Evolutionary conservation across 1,140 invertebrate species (phyloP), one percentile per base, ranked within the genome.

Genomic region (Drosophila punjabiensis): DNA sequence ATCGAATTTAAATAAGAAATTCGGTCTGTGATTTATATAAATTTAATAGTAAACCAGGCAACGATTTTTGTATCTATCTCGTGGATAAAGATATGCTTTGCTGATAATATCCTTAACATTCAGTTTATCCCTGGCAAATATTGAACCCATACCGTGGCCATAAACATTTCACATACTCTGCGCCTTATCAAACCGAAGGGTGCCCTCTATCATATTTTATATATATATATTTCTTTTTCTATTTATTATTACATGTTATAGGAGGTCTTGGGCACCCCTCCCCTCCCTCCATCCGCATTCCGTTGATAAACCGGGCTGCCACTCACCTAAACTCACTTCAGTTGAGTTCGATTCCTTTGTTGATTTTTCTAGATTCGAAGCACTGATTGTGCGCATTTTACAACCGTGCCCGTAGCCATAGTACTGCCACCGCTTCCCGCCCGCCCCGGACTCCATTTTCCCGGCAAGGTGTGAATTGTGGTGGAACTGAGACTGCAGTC

Each of bases 281-380:
- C 39, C 70, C 77, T 30, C 39, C 70, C 77, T 30, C 43, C 16
- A 1, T 16, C 30, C 53, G 14, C 75, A 47, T 68, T 61, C 68
- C n/a, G 50, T 39, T 74, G 77, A 79, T 79, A 79, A 79, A 79
- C 55, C 45, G 58, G 41, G 32, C 74, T 79, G 77, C 66, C 77
- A 79, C 76, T 79, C 76, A 79, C 76, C 60, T 48, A 52, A 39
- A 41, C 69, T 67, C 64, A 85, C 56, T 85, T 59, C 77, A 87
- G 68, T 79, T 65, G 61, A 79, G 77, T 88, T 89, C 74, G 61
- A 90, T 89, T 79, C 82, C 60, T 77, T 82, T 89, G 86, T 89
- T 90, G 86, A 79, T 86, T 90, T 89, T 90, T 86, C 86, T 90
- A 90, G 86, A 89, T 89, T 89, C 80, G 68, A 89, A 82, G 86